phyloP scores from a whole-genome alignment of 1,140 invertebrate species.

The Pararge aegeria region DNA sequence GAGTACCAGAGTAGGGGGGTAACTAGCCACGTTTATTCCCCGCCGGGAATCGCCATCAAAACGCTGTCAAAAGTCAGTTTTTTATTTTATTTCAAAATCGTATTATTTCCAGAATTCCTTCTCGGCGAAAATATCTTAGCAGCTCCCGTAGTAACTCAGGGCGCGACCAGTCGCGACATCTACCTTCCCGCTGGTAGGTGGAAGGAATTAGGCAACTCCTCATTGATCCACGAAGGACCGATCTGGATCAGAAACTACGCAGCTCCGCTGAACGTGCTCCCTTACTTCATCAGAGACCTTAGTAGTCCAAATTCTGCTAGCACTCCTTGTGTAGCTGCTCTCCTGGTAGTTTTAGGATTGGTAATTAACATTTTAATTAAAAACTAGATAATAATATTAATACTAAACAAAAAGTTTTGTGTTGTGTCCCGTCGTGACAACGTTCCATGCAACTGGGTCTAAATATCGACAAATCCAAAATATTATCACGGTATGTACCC shows the following conservation, averaged over 20 bases:
- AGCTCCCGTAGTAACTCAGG: slow-evolving; percentile 88
- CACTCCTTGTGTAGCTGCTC: background rate
- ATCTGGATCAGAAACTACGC: slow-evolving; percentile 83
- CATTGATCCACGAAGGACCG: slow-evolving; percentile 72
- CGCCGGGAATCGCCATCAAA: too few species aligned
- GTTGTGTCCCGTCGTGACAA: too few species aligned
- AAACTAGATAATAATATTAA: background rate
- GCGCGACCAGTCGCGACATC: slow-evolving; percentile 83
- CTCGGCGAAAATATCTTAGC: slow-evolving; percentile 90
- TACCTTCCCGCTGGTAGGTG: slow-evolving; percentile 83
- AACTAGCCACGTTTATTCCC: too few species aligned
- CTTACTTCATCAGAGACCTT: slow-evolving; percentile 79
- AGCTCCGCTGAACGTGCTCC: slow-evolving; percentile 83
- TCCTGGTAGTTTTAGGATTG: slow-evolving; percentile 7
- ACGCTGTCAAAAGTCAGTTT: too few species aligned
- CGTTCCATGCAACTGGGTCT: too few species aligned
- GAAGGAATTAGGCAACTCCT: slow-evolving; percentile 68
- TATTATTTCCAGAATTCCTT: slow-evolving; percentile 85
- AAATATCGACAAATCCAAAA: too few species aligned
- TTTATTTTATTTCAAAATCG: background rate
- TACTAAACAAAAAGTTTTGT: too few species aligned
- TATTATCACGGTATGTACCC: too few species aligned
- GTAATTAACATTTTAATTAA: slow-evolving; percentile 9
- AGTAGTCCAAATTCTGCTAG: background rate
- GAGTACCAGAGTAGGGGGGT: too few species aligned